Evolutionary conservation across 2,113 vertebrate genomes (phyloP).

Genomic region (Heterotis niloticus): DNA sequence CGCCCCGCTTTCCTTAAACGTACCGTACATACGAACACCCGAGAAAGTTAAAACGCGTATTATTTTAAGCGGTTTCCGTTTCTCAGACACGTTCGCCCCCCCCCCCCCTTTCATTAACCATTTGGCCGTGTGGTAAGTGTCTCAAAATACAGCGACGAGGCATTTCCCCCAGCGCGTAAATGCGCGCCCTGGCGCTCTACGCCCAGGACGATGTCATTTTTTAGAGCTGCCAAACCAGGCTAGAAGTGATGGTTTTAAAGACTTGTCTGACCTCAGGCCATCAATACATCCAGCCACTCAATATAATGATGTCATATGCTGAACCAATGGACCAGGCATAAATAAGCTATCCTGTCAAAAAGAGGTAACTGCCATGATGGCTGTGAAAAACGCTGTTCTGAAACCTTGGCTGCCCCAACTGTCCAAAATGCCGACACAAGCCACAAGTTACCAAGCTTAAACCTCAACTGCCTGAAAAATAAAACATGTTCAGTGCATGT

Average conservation of each 20-base stretch:
- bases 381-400: neutral
- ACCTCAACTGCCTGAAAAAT: neutral
- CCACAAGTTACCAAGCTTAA: neutral
- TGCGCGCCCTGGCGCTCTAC: too few species aligned
- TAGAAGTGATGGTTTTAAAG: slow-evolving; percentile 45
- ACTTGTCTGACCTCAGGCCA: slow-evolving; percentile 50
- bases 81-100: too few species aligned
- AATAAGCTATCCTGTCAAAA: neutral
- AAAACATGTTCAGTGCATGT: neutral
- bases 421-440: neutral
- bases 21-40: neutral
- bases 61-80: neutral
- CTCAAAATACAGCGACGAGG: neutral
- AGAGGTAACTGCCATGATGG: neutral
- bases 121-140: neutral
- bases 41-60: neutral
- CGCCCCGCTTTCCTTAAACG: neutral
- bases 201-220: slow-evolving; percentile 20
- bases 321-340: slow-evolving; percentile 29
- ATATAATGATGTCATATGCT: slow-evolving; percentile 43
- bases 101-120: too few species aligned
- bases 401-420: slow-evolving; percentile 7
- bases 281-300: slow-evolving; percentile 50
- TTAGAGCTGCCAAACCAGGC: slow-evolving; percentile 40
- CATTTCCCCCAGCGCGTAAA: neutral